Conservation (phyloP, 2,797 vertebrate species). For the Acipenser oxyrinchus region DNA sequence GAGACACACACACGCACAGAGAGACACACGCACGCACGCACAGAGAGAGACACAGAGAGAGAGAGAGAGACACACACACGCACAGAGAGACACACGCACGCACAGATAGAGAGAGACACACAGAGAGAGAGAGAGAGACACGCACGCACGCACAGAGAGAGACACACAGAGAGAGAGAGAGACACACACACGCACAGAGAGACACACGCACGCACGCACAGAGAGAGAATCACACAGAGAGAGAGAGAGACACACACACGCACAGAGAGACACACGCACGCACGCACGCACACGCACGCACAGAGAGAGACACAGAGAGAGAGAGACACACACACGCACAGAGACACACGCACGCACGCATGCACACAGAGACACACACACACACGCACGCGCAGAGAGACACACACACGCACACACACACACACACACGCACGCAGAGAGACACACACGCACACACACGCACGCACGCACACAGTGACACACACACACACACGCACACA, state of each 20-base stretch:
- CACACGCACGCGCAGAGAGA: not conserved
- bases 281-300: not conserved
- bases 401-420: not conserved
- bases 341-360: slow-evolving; percentile 2
- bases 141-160: too few species aligned
- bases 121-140: too few species aligned
- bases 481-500: too few species aligned
- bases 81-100: too few species aligned
- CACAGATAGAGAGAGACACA: too few species aligned
- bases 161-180: too few species aligned
- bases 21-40: not conserved
- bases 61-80: too few species aligned
- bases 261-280: not conserved
- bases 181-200: too few species aligned
- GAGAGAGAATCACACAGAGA: too few species aligned
- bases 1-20: slow-evolving; percentile 13
- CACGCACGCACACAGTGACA: not conserved
- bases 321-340: slow-evolving; percentile 16
- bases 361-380: not conserved
- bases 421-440: not conserved
- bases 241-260: too few species aligned
- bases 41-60: not conserved
- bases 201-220: too few species aligned
- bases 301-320: not conserved
- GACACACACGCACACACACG: not conserved